These are phyloP conservation scores for Selene dorsalis DNA, from an alignment of 2,797 vertebrate species.

Conservation along the genomic window DNA sequence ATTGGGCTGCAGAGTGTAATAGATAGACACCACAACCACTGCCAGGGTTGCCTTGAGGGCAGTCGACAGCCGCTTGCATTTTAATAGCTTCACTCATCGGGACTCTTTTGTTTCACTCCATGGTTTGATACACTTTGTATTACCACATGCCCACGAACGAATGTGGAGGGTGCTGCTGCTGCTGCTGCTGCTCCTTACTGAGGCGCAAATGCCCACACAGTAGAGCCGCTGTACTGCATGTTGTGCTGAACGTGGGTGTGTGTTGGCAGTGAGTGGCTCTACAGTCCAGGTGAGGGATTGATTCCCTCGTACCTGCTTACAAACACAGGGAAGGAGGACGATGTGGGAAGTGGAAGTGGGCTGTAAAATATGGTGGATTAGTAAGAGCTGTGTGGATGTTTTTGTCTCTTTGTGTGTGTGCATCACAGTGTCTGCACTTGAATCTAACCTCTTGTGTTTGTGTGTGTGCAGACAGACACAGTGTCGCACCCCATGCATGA, in stretches of 20 bases:
- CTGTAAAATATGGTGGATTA: slow-evolving; percentile 8
- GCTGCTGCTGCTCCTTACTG: slow-evolving; percentile 31
- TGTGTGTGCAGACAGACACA: slow-evolving; percentile 2
- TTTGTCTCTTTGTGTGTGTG: slow-evolving; percentile 27
- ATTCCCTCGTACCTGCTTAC: slow-evolving; percentile 36
- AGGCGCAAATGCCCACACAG: slow-evolving; percentile 56
- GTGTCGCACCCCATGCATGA: slow-evolving; percentile 10
- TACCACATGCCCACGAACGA: slow-evolving; percentile 41
- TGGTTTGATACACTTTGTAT: slow-evolving; percentile 60
- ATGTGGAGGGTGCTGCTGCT: slow-evolving; percentile 25
- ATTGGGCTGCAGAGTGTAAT: slow-evolving; percentile 55
- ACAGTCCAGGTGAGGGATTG: slow-evolving; percentile 14
- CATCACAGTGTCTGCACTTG: slow-evolving; percentile 45
- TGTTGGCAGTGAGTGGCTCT: slow-evolving; percentile 34
- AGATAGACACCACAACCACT: slow-evolving; percentile 48
- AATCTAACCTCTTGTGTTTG: slow-evolving; percentile 31
- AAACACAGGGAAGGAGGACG: slow-evolving; percentile 16
- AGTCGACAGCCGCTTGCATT: slow-evolving; percentile 55
- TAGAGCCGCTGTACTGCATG: slow-evolving; percentile 19
- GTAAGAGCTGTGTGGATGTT: not conserved
- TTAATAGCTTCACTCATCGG: slow-evolving; percentile 58
- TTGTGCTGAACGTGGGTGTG: slow-evolving; percentile 25
- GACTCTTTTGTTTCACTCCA: slow-evolving; percentile 60
- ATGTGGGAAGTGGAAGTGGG: slow-evolving; percentile 15
- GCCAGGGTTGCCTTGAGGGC: slow-evolving; percentile 42